Evolutionary conservation across 2,888 invertebrate genomes (phyloP).

Genomic region (Zaprionus obscuricornis): DNA sequence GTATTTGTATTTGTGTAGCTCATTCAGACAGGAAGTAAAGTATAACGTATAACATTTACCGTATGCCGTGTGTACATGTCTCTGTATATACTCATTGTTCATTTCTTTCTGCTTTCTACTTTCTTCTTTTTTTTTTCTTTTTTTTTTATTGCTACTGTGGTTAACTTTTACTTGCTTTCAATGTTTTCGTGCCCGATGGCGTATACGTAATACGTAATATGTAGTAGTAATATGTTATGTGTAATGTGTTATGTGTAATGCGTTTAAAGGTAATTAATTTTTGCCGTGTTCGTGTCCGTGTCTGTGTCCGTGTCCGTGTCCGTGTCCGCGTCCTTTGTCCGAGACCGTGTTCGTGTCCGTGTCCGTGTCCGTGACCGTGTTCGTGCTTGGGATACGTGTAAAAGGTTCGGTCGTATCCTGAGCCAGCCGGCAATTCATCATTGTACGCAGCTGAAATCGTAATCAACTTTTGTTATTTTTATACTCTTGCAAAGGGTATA

Average conservation of each 20-base stretch:
- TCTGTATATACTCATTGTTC: no score
- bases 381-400: neutral
- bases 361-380: neutral
- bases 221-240: no score
- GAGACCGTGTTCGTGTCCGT: constrained; percentile 17
- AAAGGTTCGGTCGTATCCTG: neutral
- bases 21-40: no score
- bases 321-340: no score
- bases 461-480: constrained; percentile 38
- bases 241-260: constrained; percentile 17
- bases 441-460: constrained; percentile 34
- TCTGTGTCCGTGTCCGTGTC: constrained; percentile 16
- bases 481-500: no score
- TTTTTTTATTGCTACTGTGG: constrained; percentile 2
- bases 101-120: no score
- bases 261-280: constrained; percentile 45
- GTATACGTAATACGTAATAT: no score
- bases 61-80: no score
- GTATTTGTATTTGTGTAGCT: no score
- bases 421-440: constrained; percentile 47
- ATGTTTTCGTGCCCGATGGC: constrained; percentile 9
- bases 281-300: constrained; percentile 16
- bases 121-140: no score
- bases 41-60: no score
- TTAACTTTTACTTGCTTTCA: no score